phyloP scores from a whole-genome alignment of 2,113 vertebrate genomes.

The Leucoraja erinaceus region DNA sequence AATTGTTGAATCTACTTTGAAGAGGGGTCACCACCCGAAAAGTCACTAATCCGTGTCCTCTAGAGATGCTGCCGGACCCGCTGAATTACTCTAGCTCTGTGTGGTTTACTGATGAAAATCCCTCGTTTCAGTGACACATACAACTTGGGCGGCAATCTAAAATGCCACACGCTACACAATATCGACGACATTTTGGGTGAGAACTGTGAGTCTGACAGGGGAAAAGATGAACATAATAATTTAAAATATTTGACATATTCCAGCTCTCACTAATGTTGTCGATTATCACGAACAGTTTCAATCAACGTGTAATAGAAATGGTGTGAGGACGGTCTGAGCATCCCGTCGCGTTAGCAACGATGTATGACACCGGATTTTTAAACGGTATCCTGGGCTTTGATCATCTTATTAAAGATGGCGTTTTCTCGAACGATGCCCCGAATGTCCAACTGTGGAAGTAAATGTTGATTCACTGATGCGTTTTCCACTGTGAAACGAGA shows the following conservation, averaged over 20 bases:
- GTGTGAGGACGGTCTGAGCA: not conserved
- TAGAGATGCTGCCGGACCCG: too few relatives aligned
- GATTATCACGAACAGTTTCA: not conserved
- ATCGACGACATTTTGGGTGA: too few relatives aligned
- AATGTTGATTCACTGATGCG: not conserved
- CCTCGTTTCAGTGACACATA: too few relatives aligned
- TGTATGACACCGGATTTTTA: too few relatives aligned
- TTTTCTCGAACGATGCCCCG: not conserved
- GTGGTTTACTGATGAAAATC: not conserved
- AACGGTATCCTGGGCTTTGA: not conserved
- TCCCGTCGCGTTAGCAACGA: not conserved
- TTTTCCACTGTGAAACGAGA: not conserved
- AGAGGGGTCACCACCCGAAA: too few relatives aligned
- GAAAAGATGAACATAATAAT: not conserved
- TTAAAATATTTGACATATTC: not conserved
- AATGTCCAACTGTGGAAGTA: not conserved
- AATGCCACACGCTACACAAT: not conserved
- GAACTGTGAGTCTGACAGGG: not conserved
- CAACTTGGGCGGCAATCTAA: not conserved
- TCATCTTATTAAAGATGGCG: not conserved
- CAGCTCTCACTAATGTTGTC: not conserved
- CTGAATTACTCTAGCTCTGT: too few relatives aligned
- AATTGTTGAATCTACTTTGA: not conserved
- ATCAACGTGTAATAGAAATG: not conserved
- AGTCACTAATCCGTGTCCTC: too few relatives aligned